Evolutionary conservation across 2,113 vertebrate species (phyloP).

Genomic region (Sprattus sprattus): DNA sequence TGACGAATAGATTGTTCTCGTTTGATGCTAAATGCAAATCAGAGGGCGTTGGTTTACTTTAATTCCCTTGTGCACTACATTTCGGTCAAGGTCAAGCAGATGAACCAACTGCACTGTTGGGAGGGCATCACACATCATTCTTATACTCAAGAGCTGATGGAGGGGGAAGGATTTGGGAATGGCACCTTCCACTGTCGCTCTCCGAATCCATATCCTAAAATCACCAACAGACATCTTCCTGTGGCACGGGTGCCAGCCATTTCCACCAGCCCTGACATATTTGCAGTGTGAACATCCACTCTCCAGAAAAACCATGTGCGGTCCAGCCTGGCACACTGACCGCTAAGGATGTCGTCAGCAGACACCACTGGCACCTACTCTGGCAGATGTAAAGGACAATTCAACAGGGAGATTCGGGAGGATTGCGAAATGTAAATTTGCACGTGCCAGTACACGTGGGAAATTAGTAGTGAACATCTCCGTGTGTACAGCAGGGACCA

Average conservation of each 20-base stretch:
- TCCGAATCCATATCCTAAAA: neutral
- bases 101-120: neutral
- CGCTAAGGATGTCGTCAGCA: neutral
- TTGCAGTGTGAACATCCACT: constrained; percentile 21
- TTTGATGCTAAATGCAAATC: neutral
- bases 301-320: neutral
- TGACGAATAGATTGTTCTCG: neutral
- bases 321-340: neutral
- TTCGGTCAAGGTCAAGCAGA: neutral
- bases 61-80: neutral
- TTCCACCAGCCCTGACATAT: constrained; percentile 32
- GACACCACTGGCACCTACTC: neutral
- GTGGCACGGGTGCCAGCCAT: constrained; percentile 11
- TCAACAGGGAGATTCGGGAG: neutral
- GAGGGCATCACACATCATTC: neutral
- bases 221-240: constrained; percentile 19
- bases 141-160: neutral
- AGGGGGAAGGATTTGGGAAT: constrained; percentile 18
- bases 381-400: neutral
- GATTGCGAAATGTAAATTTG: neutral
- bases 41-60: neutral
- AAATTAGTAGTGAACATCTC: neutral
- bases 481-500: neutral
- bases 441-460: neutral
- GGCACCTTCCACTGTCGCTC: neutral